A percentile compares a stretch with the other conserved stretches of the same genome.
These are phyloP conservation scores for Echinops telfairi DNA, from an alignment of 2,113 vertebrate genomes.

Conservation along the genomic window DNA sequence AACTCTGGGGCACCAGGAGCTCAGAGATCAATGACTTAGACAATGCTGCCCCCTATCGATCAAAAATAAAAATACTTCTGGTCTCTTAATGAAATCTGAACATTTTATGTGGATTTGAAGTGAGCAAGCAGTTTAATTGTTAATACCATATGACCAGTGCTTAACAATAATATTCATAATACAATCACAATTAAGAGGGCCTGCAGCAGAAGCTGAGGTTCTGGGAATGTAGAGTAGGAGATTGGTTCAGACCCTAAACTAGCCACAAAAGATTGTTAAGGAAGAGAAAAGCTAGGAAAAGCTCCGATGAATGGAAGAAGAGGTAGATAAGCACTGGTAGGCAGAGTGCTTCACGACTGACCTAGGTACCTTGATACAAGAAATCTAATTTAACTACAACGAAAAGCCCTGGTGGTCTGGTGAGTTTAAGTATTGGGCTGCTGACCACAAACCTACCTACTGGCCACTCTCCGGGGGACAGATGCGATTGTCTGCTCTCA, in stretches of 20 bases:
- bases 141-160: background rate
- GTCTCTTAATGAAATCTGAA: background rate
- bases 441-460: too few relatives aligned
- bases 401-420: background rate
- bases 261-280: background rate
- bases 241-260: background rate
- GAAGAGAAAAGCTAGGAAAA: background rate
- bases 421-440: too few relatives aligned
- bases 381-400: background rate
- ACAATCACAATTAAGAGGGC: background rate
- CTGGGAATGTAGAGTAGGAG: background rate
- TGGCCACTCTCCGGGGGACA: too few relatives aligned
- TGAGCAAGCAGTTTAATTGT: background rate
- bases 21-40: conserved; percentile 45
- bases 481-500: too few relatives aligned
- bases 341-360: background rate
- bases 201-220: background rate
- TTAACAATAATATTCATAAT: background rate
- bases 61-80: conserved; percentile 30
- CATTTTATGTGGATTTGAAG: background rate
- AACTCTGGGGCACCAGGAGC: background rate
- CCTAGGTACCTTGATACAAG: background rate
- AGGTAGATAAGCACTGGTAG: background rate
- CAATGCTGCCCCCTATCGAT: conserved; percentile 73
- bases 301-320: background rate